These are phyloP conservation scores for Meta bourneti DNA, from an alignment of 2,888 invertebrate species.

Conservation along the genomic window DNA sequence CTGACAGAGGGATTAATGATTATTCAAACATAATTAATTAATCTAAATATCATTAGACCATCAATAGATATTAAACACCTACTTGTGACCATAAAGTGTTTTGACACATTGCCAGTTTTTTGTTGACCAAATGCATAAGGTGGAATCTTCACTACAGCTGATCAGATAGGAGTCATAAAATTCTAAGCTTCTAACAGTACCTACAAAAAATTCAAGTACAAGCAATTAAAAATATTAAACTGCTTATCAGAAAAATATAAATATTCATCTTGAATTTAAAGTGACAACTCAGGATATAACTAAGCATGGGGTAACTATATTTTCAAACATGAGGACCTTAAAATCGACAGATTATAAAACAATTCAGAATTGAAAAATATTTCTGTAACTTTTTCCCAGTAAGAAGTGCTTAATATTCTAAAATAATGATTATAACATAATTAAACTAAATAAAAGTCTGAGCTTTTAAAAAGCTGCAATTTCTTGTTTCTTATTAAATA, in stretches of 20 bases:
- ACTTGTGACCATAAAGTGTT: constrained; percentile 88
- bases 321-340: too few relatives aligned
- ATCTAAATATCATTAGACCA: too few relatives aligned
- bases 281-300: too few relatives aligned
- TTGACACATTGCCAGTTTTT: constrained; percentile 94
- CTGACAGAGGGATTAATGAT: too few relatives aligned
- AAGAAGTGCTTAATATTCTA: too few relatives aligned
- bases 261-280: background rate
- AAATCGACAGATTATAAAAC: background rate
- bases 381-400: too few relatives aligned
- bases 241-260: background rate
- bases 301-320: too few relatives aligned
- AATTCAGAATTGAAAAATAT: constrained; percentile 1
- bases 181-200: constrained; percentile 88
- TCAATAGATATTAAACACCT: constrained; percentile 80
- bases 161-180: constrained; percentile 90
- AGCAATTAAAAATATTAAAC: background rate
- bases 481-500: too few relatives aligned
- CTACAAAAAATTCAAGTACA: constrained; percentile 79
- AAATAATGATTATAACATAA: too few relatives aligned
- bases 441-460: constrained; percentile 5
- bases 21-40: too few relatives aligned
- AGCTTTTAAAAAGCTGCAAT: background rate
- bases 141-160: constrained; percentile 92
- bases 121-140: constrained; percentile 89